Conservation (phyloP, 2,888 invertebrate genomes). For the Lagria hirta region DNA sequence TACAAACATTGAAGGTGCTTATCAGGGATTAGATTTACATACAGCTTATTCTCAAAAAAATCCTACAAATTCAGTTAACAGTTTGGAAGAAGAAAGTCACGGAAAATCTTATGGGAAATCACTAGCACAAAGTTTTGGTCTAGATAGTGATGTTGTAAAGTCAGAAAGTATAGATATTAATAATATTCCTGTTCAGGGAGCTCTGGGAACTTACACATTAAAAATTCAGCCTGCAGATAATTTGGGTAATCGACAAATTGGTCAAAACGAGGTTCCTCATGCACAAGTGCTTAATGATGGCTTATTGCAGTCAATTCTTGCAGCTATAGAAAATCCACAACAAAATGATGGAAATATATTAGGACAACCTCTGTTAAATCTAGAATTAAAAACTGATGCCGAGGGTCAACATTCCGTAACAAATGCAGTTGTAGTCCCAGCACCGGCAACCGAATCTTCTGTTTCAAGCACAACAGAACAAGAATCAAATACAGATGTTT, state of each 20-base stretch:
- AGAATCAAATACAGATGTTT: conserved; percentile 36
- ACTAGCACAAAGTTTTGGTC: conserved; percentile 47
- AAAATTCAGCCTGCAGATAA: conserved; percentile 74
- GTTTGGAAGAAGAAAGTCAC: conserved; percentile 35
- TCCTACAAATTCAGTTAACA: conserved; percentile 33
- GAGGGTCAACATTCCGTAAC: conserved; percentile 55
- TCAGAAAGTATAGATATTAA: conserved; percentile 52
- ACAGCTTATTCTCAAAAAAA: conserved; percentile 47
- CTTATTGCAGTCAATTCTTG: conserved; percentile 75
- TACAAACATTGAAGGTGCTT: conserved; percentile 56
- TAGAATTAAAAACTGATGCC: conserved; percentile 16
- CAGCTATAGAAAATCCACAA: conserved; percentile 76
- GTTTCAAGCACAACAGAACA: conserved; percentile 29
- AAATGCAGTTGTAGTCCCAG: conserved; percentile 53
- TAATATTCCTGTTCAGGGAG: conserved; percentile 60
- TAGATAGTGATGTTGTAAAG: conserved; percentile 48
- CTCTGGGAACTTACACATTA: conserved; percentile 68
- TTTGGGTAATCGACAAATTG: conserved; percentile 47
- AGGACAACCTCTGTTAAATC: conserved; percentile 36
- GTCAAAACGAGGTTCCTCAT: conserved; percentile 62
- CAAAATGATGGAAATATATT: conserved; percentile 37
- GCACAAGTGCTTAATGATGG: conserved; percentile 78
- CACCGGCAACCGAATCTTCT: conserved; percentile 42
- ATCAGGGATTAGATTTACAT: conserved; percentile 52
- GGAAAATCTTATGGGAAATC: conserved; percentile 47